Evolutionary conservation across 2,888 invertebrate species (phyloP), one percentile per base, ranked within the genome.

Genomic region (Tethea ocularis): DNA sequence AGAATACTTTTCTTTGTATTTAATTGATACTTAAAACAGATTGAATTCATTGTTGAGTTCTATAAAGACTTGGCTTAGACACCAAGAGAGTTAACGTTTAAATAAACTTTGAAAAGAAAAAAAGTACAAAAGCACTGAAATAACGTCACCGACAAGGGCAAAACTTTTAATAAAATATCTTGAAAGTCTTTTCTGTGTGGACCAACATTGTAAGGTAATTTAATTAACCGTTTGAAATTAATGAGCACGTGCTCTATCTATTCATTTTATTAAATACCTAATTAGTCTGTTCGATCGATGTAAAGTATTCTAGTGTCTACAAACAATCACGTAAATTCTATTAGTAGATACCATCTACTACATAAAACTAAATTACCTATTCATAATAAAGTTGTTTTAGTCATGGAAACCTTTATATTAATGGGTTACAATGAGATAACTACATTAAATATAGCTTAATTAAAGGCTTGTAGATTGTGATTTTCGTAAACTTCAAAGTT

Each of bases 81-180:
- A 72, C 77, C 78, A 75, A 77, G 59, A 61, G 68, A 77, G 71
- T 81, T 77, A 79, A 72, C 73, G 69, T 79, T 77, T 76, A 77
- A 76, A 77, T 74, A 78, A 80, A 80, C 73, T 75, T 77, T 74
- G 65, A 60, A 72, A 71, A 72, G 68, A 69, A 74, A 69, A 74
- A 78, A 67, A 65, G 65, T 62, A 73, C 72, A 70, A 76, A 76
- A 75, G 72, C 72, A 71, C 61, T 72, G 67, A 61, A 67, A 71
- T 71, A 74, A 71, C 63, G 73, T 77, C 75, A 82, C 75, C 74
- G 77, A 68, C 77, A 77, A 75, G 74, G 75, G 74, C 68, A 59
- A 74, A 81, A 83, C 74, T 80, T 83, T 80, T 77, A 82, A 78
- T 80, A 81, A 81, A 79, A 79, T 73, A 67, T 58, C 72, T 78